phyloP scores from a whole-genome alignment of 1,140 invertebrate species.

The Leptinotarsa defecta region DNA sequence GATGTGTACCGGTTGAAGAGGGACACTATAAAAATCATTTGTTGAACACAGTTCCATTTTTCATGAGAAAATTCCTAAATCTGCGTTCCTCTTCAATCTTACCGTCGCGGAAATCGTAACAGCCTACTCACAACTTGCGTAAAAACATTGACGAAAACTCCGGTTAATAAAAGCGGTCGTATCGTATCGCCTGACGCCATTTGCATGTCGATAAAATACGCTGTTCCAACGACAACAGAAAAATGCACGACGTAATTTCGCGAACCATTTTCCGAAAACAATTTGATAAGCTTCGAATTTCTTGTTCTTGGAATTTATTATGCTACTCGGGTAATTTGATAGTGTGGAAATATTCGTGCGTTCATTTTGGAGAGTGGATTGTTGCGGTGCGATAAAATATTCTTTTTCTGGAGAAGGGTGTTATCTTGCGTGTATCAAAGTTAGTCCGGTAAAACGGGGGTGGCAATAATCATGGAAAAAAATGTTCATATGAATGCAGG shows the following conservation, averaged over 20 bases:
- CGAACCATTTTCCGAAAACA: constrained; percentile 8
- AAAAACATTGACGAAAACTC: background rate
- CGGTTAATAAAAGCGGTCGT: background rate
- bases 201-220: constrained; percentile 6
- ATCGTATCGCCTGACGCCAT: constrained; percentile 2
- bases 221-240: background rate
- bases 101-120: background rate
- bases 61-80: no score
- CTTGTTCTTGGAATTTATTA: background rate
- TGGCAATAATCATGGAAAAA: no score
- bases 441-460: no score
- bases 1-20: no score
- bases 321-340: background rate
- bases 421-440: no score
- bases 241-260: background rate
- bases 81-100: no score
- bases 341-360: background rate
- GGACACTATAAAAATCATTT: no score
- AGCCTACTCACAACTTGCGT: background rate
- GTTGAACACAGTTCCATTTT: no score
- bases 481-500: no score
- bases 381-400: no score
- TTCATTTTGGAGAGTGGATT: no score
- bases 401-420: no score
- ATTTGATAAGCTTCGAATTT: constrained; percentile 8